These are phyloP conservation scores for Alfaro cultratus DNA, from an alignment of 2,797 vertebrate species.

Conservation along the genomic window DNA sequence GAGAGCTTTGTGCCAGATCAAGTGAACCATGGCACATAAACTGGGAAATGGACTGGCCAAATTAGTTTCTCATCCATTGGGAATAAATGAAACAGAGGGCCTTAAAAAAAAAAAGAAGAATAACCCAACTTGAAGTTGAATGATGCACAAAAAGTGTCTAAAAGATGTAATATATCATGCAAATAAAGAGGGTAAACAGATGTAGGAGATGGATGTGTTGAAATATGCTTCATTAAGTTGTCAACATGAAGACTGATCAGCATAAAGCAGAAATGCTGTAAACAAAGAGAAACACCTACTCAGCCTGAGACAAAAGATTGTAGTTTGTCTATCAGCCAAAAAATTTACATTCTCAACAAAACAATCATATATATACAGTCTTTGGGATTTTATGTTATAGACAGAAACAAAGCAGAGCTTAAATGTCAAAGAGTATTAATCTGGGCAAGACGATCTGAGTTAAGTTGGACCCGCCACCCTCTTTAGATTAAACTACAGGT, in stretches of 20 bases:
- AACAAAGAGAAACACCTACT: background rate
- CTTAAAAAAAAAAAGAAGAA: background rate
- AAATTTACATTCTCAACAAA: background rate
- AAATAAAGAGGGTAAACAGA: background rate
- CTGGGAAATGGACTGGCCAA: background rate
- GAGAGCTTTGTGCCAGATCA: background rate
- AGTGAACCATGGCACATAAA: background rate
- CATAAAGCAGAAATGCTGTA: background rate
- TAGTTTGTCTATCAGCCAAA: background rate
- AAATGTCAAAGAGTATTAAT: too few species aligned
- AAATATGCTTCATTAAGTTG: background rate
- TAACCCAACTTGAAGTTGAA: background rate
- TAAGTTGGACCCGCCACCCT: too few species aligned
- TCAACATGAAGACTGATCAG: background rate
- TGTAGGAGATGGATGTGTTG: background rate
- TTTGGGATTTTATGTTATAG: background rate
- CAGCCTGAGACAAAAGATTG: slow-evolving; percentile 1
- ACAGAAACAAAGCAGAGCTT: background rate
- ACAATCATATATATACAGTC: background rate
- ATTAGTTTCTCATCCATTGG: background rate
- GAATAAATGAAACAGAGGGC: background rate
- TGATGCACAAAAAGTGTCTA: background rate
- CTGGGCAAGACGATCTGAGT: too few species aligned
- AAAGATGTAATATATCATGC: background rate
- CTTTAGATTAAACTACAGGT: too few species aligned